Conservation (phyloP, 2,797 vertebrate genomes). For the Malacoraja senta region DNA sequence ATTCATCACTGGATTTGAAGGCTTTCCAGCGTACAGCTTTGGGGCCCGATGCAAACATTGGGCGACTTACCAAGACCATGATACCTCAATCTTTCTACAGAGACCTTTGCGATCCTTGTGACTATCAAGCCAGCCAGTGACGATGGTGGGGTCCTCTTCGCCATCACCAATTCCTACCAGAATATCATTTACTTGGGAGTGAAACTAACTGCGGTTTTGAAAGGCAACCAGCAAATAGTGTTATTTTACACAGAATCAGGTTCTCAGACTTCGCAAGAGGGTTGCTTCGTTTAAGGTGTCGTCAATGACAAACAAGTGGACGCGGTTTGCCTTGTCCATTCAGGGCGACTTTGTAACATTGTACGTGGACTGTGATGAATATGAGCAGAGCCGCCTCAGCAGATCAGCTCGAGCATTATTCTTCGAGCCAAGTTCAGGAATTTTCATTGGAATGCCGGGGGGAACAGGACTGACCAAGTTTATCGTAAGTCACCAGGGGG, state of each 20-base stretch:
- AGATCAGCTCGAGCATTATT: constrained; percentile 63
- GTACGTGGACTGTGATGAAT: constrained; percentile 85
- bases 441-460: constrained; percentile 85
- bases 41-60: constrained; percentile 77
- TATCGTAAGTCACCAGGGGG: constrained; percentile 68
- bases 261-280: constrained; percentile 62
- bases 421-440: constrained; percentile 79
- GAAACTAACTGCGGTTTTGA: constrained; percentile 71
- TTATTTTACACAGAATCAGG: constrained; percentile 81
- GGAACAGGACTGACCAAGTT: constrained; percentile 76
- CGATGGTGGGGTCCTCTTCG: constrained; percentile 76
- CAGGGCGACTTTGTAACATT: constrained; percentile 71
- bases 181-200: constrained; percentile 80
- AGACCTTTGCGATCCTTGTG: constrained; percentile 71
- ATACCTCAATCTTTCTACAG: constrained; percentile 73
- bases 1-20: constrained; percentile 84
- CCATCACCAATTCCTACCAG: constrained; percentile 81
- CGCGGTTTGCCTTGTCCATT: constrained; percentile 70
- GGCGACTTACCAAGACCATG: constrained; percentile 76
- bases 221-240: constrained; percentile 72
- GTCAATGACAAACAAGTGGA: constrained; percentile 81
- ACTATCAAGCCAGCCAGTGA: constrained; percentile 70
- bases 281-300: constrained; percentile 81
- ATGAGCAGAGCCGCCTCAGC: constrained; percentile 65
- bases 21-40: constrained; percentile 88